These are phyloP conservation scores for Eulithis prunata DNA, from an alignment of 2,888 invertebrate species.

Conservation along the genomic window DNA sequence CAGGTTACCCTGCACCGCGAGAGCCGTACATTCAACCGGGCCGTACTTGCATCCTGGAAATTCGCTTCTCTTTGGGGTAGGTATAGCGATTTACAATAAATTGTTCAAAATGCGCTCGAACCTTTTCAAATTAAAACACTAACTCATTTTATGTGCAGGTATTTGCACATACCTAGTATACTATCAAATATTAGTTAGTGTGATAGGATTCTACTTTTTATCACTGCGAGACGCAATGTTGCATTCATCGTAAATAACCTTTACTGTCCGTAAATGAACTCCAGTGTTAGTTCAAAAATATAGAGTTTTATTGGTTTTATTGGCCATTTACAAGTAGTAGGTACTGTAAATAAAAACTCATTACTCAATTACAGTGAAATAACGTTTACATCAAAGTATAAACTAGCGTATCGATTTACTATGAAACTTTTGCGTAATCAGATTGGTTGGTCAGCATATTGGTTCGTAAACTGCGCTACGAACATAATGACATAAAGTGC, in stretches of 20 bases:
- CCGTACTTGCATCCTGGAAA: constrained; percentile 50
- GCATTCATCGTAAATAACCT: too few species aligned
- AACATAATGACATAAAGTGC: constrained; percentile 30
- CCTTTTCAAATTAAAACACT: neutral
- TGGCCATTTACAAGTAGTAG: too few species aligned
- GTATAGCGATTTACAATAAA: constrained; percentile 47
- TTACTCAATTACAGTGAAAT: neutral
- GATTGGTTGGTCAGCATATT: constrained; percentile 24
- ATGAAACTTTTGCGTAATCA: constrained; percentile 14
- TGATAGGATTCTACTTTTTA: neutral
- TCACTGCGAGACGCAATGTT: neutral
- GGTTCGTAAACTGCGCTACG: constrained; percentile 30
- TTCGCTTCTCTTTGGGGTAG: constrained; percentile 46
- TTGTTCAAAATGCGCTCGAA: constrained; percentile 16
- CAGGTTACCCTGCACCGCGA: constrained; percentile 56
- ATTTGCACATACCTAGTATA: neutral
- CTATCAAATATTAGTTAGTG: too few species aligned
- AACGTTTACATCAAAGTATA: neutral
- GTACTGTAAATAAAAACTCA: neutral
- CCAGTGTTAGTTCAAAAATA: too few species aligned
- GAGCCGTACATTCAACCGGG: constrained; percentile 52
- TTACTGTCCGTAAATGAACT: too few species aligned
- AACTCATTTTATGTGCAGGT: neutral
- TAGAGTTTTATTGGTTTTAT: too few species aligned
- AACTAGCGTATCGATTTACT: constrained; percentile 2